A percentile compares a stretch with the other conserved stretches of the same genome.
phyloP scores from a whole-genome alignment of 2,113 vertebrate species.

The Acanthisitta chloris region DNA sequence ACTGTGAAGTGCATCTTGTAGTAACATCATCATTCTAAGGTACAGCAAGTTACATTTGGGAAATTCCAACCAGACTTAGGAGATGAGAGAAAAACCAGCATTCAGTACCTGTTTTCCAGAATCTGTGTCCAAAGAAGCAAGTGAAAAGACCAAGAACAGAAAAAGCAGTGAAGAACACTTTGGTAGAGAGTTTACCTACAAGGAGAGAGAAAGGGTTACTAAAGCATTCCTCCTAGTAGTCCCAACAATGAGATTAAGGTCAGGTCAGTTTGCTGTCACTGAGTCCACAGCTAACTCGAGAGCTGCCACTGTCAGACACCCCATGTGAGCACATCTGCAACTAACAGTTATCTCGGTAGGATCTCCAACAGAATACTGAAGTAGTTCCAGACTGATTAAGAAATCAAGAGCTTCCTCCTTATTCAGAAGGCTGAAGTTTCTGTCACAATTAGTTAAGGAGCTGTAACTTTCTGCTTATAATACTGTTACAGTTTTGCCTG shows the following conservation, averaged over 20 bases:
- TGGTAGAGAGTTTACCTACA: conserved; percentile 85
- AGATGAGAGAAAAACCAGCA: neutral
- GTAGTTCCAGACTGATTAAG: neutral
- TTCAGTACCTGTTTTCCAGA: conserved; percentile 90
- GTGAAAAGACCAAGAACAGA: conserved; percentile 87
- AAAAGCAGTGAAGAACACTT: conserved; percentile 85
- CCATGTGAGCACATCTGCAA: neutral
- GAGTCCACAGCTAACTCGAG: neutral
- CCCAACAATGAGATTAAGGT: neutral
- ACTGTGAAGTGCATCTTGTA: neutral
- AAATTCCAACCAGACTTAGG: neutral
- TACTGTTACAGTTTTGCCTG: neutral
- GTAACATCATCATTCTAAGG: neutral
- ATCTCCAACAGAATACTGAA: neutral
- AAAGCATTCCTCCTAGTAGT: neutral
- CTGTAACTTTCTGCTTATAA: neutral
- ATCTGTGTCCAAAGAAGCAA: conserved; percentile 92
- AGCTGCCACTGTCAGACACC: neutral
- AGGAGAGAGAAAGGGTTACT: neutral
- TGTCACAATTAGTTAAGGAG: neutral
- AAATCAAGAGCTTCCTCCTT: neutral
- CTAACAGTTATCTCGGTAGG: neutral
- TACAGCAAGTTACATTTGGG: neutral
- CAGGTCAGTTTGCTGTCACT: neutral
- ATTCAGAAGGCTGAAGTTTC: neutral